phyloP scores from a whole-genome alignment of 2,113 vertebrate species.

The Dendropsophus ebraccatus region DNA sequence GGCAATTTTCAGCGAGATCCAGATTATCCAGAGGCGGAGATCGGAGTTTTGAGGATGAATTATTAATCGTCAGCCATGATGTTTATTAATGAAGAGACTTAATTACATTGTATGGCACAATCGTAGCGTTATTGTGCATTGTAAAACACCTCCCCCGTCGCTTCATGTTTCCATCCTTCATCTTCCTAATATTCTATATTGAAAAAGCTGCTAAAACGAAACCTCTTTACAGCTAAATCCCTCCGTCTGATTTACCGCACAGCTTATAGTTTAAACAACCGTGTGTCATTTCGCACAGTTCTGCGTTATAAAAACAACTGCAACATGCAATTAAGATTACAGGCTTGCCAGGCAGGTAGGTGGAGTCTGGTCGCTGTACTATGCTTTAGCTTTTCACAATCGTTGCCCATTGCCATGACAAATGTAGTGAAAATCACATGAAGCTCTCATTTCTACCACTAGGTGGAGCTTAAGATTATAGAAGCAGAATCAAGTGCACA shows the following conservation, averaged over 20 bases:
- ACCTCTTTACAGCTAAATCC: not conserved
- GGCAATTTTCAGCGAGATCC: not conserved
- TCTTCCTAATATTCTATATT: not conserved
- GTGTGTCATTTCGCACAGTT: no score
- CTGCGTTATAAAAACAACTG: not conserved
- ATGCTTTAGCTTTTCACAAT: no score
- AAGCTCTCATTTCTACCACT: no score
- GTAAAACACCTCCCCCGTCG: not conserved
- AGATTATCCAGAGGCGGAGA: not conserved
- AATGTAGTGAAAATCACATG: no score
- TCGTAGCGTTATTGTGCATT: not conserved
- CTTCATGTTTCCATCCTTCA: not conserved
- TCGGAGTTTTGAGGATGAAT: slow-evolving; percentile 8
- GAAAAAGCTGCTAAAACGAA: not conserved
- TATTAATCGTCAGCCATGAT: slow-evolving; percentile 6
- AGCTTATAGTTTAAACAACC: not conserved
- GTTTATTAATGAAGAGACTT: slow-evolving; percentile 11
- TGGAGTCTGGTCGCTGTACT: not conserved
- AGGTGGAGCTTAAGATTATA: no score
- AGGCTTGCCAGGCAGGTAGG: not conserved
- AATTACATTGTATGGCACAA: slow-evolving; percentile 14
- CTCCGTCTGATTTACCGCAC: not conserved
- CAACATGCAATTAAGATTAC: not conserved
- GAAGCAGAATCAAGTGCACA: no score
- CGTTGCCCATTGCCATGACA: no score